Conservation (phyloP, 2,888 invertebrate species). For the Meteorus cinctellus region DNA sequence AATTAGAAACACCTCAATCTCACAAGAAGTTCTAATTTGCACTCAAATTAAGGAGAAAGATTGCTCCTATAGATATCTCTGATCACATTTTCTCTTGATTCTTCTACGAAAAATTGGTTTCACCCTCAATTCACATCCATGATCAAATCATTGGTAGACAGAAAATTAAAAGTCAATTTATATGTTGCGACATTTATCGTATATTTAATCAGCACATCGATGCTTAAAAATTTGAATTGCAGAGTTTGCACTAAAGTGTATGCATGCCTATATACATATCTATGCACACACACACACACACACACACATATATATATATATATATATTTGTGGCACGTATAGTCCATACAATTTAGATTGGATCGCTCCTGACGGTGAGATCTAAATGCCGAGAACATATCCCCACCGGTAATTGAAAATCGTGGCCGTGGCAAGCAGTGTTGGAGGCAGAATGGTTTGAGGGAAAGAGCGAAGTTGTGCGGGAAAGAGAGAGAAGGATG, state of each 20-base stretch:
- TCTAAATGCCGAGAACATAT: constrained; percentile 54
- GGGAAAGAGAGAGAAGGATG: constrained; percentile 5
- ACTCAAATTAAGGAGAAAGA: too few relatives aligned
- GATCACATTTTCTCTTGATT: background rate
- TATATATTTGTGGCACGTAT: constrained; percentile 44
- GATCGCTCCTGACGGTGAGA: constrained; percentile 50
- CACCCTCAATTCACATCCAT: background rate
- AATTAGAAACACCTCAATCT: too few relatives aligned
- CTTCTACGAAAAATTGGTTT: background rate
- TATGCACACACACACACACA: background rate
- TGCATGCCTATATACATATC: background rate
- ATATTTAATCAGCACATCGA: constrained; percentile 32
- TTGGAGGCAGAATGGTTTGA: constrained; percentile 28
- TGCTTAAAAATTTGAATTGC: constrained; percentile 40
- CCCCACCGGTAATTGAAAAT: constrained; percentile 55
- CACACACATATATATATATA: background rate
- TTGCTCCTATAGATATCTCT: too few relatives aligned
- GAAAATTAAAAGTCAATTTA: constrained; percentile 32
- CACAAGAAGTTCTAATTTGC: too few relatives aligned
- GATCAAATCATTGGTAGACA: background rate
- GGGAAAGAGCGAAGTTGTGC: constrained; percentile 13
- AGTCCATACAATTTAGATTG: constrained; percentile 55
- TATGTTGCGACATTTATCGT: constrained; percentile 18
- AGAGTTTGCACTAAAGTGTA: constrained; percentile 14
- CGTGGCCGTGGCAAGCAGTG: constrained; percentile 48